phyloP scores from a whole-genome alignment of 2,113 vertebrate species.

The Lota lota region DNA sequence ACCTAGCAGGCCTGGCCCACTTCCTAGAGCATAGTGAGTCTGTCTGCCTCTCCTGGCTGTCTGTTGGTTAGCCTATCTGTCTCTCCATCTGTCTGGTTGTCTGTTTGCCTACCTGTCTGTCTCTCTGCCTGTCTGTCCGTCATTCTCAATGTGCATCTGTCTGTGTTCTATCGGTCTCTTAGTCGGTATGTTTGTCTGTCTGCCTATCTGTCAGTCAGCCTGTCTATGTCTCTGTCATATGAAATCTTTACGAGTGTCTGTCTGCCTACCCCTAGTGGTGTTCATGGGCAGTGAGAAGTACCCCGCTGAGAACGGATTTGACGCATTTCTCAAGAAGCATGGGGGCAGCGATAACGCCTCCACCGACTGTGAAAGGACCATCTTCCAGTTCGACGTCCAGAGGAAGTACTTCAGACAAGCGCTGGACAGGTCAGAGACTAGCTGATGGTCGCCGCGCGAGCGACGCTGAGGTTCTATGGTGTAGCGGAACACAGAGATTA shows the following conservation, averaged over 20 bases:
- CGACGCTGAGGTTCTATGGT: too few relatives aligned
- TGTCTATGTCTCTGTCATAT: not conserved
- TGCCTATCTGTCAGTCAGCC: not conserved
- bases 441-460: not conserved
- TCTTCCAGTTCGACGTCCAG: conserved; percentile 96
- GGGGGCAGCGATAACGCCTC: conserved; percentile 95
- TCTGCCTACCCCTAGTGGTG: conserved; percentile 79
- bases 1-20: conserved; percentile 94
- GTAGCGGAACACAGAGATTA: too few relatives aligned
- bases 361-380: conserved; percentile 92
- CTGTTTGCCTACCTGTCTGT: not conserved
- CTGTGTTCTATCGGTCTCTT: too few relatives aligned
- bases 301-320: conserved; percentile 93
- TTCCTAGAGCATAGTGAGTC: conserved; percentile 98
- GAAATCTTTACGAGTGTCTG: too few relatives aligned
- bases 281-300: conserved; percentile 98
- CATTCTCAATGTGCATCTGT: too few relatives aligned
- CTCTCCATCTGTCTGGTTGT: too few relatives aligned
- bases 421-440: conserved; percentile 82
- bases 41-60: not conserved
- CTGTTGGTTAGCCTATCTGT: not conserved
- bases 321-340: conserved; percentile 93
- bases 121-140: not conserved
- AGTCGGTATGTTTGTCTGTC: too few relatives aligned
- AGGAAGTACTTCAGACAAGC: conserved; percentile 91